Conservation (phyloP, 2,888 invertebrate genomes). For the Deroplatys truncata region DNA sequence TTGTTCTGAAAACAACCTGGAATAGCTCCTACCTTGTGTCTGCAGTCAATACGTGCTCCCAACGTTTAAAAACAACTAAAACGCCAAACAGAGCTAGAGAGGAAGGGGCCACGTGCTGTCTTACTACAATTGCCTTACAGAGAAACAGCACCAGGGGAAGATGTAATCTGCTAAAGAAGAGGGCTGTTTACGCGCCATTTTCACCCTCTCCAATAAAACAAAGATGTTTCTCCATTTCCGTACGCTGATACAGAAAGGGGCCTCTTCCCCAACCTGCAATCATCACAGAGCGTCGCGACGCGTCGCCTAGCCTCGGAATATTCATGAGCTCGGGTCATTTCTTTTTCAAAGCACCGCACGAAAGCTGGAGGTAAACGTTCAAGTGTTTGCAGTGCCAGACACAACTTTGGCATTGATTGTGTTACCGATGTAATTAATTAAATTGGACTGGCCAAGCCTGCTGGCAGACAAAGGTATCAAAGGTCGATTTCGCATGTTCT, state of each 20-base stretch:
- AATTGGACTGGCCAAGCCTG: too few species aligned
- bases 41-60: too few species aligned
- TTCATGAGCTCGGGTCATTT: background rate
- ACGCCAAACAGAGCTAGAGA: too few species aligned
- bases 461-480: too few species aligned
- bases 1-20: too few species aligned
- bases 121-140: background rate
- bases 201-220: background rate
- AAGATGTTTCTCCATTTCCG: background rate
- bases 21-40: too few species aligned
- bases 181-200: background rate
- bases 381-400: too few species aligned
- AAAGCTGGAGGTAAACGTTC: background rate
- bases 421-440: too few species aligned
- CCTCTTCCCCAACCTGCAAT: background rate
- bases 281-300: background rate
- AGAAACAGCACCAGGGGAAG: background rate
- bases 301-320: background rate
- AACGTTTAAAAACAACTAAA: too few species aligned
- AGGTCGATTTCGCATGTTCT: too few species aligned
- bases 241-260: background rate
- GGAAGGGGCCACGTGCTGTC: too few species aligned
- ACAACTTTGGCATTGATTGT: too few species aligned
- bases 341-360: background rate
- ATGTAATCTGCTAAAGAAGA: background rate